These are phyloP conservation scores for Cylindroiulus punctatus DNA, from an alignment of 2,888 invertebrate species.

Conservation along the genomic window DNA sequence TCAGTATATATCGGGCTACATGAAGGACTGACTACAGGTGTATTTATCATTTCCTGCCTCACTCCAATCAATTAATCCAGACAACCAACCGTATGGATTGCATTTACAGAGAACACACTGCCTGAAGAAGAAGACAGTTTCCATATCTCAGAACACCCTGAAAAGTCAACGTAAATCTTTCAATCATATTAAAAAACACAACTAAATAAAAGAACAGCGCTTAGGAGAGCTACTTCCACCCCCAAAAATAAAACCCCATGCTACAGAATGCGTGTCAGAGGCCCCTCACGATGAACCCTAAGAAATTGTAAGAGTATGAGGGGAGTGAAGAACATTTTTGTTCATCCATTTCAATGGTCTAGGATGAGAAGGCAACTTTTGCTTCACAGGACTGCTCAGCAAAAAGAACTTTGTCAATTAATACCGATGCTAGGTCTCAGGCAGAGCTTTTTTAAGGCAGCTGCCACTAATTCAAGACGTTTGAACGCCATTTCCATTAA, in stretches of 20 bases:
- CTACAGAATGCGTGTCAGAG: not conserved
- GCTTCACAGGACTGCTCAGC: not conserved
- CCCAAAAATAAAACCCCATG: not conserved
- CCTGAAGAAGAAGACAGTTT: too few species aligned
- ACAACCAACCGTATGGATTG: too few species aligned
- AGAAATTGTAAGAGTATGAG: slow-evolving; percentile 2
- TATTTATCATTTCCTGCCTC: too few species aligned
- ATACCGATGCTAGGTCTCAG: not conserved
- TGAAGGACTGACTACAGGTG: too few species aligned
- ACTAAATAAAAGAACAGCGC: not conserved
- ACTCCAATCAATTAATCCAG: too few species aligned
- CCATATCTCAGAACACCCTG: too few species aligned
- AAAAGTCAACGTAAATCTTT: not conserved
- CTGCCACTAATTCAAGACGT: not conserved
- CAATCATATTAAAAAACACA: not conserved
- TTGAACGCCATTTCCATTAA: not conserved
- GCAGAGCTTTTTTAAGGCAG: not conserved
- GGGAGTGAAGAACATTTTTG: slow-evolving; percentile 39
- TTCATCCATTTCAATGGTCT: slow-evolving; percentile 34
- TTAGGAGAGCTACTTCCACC: not conserved
- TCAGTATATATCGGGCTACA: too few species aligned
- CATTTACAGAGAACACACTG: too few species aligned
- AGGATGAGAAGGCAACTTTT: slow-evolving; percentile 40
- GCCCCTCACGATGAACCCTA: slow-evolving; percentile 28
- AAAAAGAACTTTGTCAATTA: not conserved